These are phyloP conservation scores for Alcedo quadribrachys DNA, from an alignment of 2,797 vertebrate species.

Conservation along the genomic window DNA sequence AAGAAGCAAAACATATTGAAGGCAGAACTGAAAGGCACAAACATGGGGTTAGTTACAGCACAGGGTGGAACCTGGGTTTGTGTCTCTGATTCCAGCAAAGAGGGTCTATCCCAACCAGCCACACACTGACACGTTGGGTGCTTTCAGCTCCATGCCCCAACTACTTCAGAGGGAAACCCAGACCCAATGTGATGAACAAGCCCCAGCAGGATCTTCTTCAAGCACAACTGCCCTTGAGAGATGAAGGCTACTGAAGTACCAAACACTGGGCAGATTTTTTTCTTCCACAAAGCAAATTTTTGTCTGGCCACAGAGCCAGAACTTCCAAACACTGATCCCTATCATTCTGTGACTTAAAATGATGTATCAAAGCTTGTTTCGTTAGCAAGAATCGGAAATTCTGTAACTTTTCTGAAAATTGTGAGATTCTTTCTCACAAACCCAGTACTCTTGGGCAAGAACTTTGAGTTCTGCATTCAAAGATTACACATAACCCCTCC, in stretches of 20 bases:
- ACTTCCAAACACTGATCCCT: neutral
- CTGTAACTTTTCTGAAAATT: neutral
- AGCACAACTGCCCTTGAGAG: neutral
- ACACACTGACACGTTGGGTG: neutral
- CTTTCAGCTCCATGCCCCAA: neutral
- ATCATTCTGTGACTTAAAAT: too few species aligned
- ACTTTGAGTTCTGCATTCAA: neutral
- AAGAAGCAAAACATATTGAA: neutral
- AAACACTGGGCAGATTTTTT: neutral
- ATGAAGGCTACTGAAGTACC: neutral
- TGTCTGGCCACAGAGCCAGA: neutral
- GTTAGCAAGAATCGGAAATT: neutral
- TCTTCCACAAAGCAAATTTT: neutral
- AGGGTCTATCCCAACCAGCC: neutral
- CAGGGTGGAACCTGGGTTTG: neutral
- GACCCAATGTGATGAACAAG: neutral
- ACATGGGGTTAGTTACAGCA: neutral
- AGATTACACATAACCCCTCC: fast-evolving
- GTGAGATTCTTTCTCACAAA: neutral
- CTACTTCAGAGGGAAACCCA: neutral
- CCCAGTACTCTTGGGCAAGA: neutral
- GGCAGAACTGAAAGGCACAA: neutral
- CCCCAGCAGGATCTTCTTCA: neutral
- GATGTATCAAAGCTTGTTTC: neutral
- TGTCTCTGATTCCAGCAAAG: neutral